Conservation (phyloP, 2,797 vertebrate species). For the Caiman crocodilus region DNA sequence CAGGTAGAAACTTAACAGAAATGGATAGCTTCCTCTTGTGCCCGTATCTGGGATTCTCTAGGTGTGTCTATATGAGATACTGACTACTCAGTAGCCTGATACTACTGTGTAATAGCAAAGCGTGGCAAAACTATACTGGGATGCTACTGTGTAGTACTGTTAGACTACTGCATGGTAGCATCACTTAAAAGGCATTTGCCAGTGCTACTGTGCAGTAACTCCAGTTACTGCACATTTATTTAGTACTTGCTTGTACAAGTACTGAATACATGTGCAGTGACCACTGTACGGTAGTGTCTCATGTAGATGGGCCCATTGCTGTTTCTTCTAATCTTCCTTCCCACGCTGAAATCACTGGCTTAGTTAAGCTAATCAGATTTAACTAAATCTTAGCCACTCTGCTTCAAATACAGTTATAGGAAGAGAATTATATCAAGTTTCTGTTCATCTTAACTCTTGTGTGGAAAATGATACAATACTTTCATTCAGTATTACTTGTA, state of each 20-base stretch:
- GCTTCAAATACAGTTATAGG: neutral
- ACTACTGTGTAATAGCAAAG: too few relatives aligned
- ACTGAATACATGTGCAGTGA: too few relatives aligned
- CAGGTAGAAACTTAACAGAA: neutral
- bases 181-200: too few relatives aligned
- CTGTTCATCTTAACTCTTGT: constrained; percentile 37
- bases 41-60: neutral
- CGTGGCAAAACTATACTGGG: too few relatives aligned
- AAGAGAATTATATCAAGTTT: neutral
- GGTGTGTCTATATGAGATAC: too few relatives aligned
- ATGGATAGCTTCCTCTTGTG: constrained; percentile 1
- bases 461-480: constrained; percentile 29
- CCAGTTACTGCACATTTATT: too few relatives aligned
- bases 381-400: constrained; percentile 24
- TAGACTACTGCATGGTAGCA: too few relatives aligned
- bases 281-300: too few relatives aligned
- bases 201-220: too few relatives aligned
- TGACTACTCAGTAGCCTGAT: too few relatives aligned
- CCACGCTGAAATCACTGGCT: neutral
- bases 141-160: too few relatives aligned
- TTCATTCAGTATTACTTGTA: constrained; percentile 45
- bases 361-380: neutral
- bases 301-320: neutral
- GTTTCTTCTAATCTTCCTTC: neutral
- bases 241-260: too few relatives aligned